Conservation (phyloP, 1,140 invertebrate species). For the Drosophila pectinifera region DNA sequence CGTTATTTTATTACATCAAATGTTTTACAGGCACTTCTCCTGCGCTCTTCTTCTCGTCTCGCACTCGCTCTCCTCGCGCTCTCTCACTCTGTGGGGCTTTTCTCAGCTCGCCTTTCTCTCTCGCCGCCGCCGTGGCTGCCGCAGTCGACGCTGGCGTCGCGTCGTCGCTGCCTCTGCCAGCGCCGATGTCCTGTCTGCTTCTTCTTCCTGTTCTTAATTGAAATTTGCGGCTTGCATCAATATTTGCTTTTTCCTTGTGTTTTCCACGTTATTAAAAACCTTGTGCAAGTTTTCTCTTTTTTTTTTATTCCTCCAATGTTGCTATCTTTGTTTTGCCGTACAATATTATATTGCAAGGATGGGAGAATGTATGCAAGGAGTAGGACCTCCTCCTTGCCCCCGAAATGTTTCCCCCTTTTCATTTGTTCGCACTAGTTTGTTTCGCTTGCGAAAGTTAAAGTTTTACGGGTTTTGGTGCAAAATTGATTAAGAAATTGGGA, state of each 20-base stretch:
- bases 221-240: slow-evolving; percentile 85
- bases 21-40: slow-evolving; percentile 70
- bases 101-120: slow-evolving; percentile 32
- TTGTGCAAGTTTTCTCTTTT: slow-evolving; percentile 73
- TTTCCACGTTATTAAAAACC: slow-evolving; percentile 84
- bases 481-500: slow-evolving; percentile 1
- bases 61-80: slow-evolving; percentile 3
- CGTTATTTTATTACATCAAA: slow-evolving; percentile 83
- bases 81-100: slow-evolving; percentile 17
- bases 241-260: slow-evolving; percentile 84
- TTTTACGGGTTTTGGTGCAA: background rate
- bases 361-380: slow-evolving; percentile 13
- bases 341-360: slow-evolving; percentile 52
- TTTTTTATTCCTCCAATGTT: slow-evolving; percentile 42
- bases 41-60: slow-evolving; percentile 25
- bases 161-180: slow-evolving; percentile 30
- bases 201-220: slow-evolving; percentile 84
- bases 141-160: slow-evolving; percentile 27
- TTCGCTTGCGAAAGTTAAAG: slow-evolving; percentile 26
- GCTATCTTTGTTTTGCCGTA: slow-evolving; percentile 44
- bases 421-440: slow-evolving; percentile 31
- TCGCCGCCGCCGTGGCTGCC: slow-evolving; percentile 22
- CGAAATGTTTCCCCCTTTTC: background rate
- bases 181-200: slow-evolving; percentile 56
- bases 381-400: slow-evolving; percentile 9